A percentile compares a stretch with the other conserved stretches of the same genome.
Conservation (phyloP, 2,113 vertebrate species). For the Tinamus guttatus region DNA sequence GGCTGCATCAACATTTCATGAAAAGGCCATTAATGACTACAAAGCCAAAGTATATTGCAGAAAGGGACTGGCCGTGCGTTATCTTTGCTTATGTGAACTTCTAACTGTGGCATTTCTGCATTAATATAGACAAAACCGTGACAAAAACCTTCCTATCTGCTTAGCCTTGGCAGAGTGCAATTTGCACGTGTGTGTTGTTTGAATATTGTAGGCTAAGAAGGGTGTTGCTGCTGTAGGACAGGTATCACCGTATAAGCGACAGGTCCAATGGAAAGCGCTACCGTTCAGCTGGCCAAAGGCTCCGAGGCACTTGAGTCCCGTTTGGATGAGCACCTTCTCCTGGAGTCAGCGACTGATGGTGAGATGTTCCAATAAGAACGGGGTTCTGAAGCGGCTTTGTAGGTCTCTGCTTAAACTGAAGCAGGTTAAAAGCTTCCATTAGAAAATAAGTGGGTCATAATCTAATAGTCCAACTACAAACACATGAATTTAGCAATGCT, state of each 20-base stretch:
- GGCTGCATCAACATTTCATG: slow-evolving; percentile 15
- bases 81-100: not conserved
- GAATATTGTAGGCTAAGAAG: not conserved
- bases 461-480: not conserved
- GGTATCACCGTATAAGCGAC: not conserved
- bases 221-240: not conserved
- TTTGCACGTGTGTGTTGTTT: not conserved
- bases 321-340: not conserved
- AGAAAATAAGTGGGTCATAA: slow-evolving; percentile 1
- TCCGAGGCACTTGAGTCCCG: not conserved
- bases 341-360: not conserved
- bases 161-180: not conserved
- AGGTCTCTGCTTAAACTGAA: not conserved
- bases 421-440: slow-evolving; percentile 43
- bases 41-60: not conserved
- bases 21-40: not conserved
- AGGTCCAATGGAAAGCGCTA: not conserved
- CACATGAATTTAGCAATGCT: slow-evolving; percentile 23
- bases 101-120: not conserved
- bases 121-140: not conserved
- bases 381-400: not conserved
- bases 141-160: not conserved
- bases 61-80: not conserved
- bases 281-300: not conserved
- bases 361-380: slow-evolving; percentile 2